Evolutionary conservation across 1,140 invertebrate species (phyloP).

Genomic region (Bombyx mori): ASM3026992v2 NC_085123.1:5608001-5608500

Average conservation of each 20-base stretch:
- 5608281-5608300: background rate
- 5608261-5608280: background rate
- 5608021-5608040: conserved; percentile 4
- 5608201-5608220: conserved; percentile 16
- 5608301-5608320: background rate
- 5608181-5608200: conserved; percentile 11
- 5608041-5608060: conserved; percentile 19
- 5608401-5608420: background rate
- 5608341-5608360: background rate
- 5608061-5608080: conserved; percentile 21
- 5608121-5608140: conserved; percentile 9
- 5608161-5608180: conserved; percentile 7
- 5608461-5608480: too few species aligned
- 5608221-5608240: conserved; percentile 14
- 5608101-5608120: conserved; percentile 39
- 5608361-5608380: too few species aligned
- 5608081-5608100: conserved; percentile 28
- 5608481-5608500: too few species aligned
- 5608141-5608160: conserved; percentile 16
- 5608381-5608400: background rate
- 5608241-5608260: background rate
- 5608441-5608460: too few species aligned
- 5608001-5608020: too few species aligned
- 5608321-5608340: background rate
- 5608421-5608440: background rate